These are phyloP conservation scores for Butorides virescens DNA, from an alignment of 2,113 vertebrate genomes.

Conservation along the genomic window DNA sequence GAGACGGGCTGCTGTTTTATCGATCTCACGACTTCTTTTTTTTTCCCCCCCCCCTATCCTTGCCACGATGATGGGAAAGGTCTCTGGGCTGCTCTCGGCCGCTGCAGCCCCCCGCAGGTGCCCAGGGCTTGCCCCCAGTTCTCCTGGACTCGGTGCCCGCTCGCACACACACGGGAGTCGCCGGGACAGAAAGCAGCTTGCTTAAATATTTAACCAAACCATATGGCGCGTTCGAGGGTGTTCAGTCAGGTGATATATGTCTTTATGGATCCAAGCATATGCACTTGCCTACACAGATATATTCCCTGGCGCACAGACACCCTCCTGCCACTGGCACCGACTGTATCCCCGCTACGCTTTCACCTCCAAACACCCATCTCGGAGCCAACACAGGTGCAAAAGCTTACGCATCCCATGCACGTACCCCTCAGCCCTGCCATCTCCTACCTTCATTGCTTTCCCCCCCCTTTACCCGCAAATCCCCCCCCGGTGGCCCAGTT, in stretches of 20 bases:
- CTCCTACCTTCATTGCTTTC: not conserved
- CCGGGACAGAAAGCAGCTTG: not conserved
- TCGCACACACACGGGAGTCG: not conserved
- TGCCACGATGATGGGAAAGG: not conserved
- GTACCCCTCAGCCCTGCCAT: not conserved
- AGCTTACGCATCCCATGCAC: not conserved
- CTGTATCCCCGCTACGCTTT: not conserved
- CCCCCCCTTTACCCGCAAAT: no score
- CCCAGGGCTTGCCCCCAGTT: not conserved
- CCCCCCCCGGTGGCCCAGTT: no score
- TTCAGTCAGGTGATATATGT: slow-evolving; percentile 50
- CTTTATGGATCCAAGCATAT: slow-evolving; percentile 27
- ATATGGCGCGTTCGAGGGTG: not conserved
- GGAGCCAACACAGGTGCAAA: not conserved
- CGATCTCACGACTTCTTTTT: not conserved
- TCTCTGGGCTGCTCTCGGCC: not conserved
- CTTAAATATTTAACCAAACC: slow-evolving; percentile 58
- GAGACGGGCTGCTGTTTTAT: not conserved
- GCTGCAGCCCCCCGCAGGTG: rapidly evolving
- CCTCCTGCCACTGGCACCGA: slow-evolving; percentile 5
- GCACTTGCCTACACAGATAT: slow-evolving; percentile 11
- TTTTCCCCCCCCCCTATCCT: not conserved
- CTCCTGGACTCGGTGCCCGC: rapidly evolving
- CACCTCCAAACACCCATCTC: not conserved
- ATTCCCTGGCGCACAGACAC: not conserved